phyloP scores from a whole-genome alignment of 2,113 vertebrate genomes.

The Equus quagga region DNA sequence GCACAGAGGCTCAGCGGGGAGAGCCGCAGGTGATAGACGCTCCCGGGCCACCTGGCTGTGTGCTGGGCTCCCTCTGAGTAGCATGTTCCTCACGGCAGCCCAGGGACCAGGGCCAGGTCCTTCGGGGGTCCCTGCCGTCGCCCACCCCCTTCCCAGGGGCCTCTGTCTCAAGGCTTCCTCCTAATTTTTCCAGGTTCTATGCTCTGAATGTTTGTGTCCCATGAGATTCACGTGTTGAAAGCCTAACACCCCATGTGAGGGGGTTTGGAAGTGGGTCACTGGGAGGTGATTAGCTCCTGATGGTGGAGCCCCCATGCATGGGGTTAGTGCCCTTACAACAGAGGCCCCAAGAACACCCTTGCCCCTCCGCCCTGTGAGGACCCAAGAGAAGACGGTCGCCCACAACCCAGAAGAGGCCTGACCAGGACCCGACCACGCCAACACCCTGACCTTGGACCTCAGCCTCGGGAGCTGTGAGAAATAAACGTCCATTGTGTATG shows the following conservation, averaged over 20 bases:
- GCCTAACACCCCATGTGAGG: neutral
- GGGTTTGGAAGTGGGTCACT: neutral
- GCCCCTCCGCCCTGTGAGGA: neutral
- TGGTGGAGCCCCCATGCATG: neutral
- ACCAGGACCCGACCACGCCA: neutral
- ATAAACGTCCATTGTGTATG: neutral
- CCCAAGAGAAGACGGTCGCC: neutral
- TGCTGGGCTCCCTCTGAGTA: neutral
- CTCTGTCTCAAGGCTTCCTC: neutral
- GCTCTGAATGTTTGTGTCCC: neutral
- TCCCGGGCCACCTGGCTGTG: neutral
- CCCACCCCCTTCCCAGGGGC: too few species aligned
- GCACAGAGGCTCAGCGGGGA: neutral
- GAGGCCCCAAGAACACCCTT: too few species aligned
- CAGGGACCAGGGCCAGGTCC: neutral
- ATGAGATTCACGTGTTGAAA: neutral
- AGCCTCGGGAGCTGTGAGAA: neutral
- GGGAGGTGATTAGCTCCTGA: neutral
- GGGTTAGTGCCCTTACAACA: neutral
- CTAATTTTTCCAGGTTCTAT: accelerated
- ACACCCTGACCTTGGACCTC: neutral
- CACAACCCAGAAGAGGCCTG: neutral
- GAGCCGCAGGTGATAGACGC: neutral
- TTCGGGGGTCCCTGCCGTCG: neutral
- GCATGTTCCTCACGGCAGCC: neutral